These are phyloP conservation scores for Amphibalanus amphitrite DNA, from an alignment of 1,140 invertebrate species.

Conservation along the genomic window DNA sequence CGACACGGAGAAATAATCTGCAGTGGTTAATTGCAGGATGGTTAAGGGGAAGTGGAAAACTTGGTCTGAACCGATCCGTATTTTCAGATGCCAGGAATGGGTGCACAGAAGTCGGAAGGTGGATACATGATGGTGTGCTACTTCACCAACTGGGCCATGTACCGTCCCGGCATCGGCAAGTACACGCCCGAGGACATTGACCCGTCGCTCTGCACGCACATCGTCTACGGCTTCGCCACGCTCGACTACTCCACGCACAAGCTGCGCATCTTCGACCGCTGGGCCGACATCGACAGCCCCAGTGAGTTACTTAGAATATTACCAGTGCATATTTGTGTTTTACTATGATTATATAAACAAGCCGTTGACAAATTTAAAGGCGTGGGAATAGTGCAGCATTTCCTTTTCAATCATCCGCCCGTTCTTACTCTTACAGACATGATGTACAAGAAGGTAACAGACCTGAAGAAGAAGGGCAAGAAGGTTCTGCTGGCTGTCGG, in stretches of 20 bases:
- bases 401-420: too few relatives aligned
- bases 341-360: too few relatives aligned
- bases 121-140: slow-evolving; percentile 29
- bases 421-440: background rate
- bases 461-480: slow-evolving; percentile 36
- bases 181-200: slow-evolving; percentile 64
- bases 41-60: too few relatives aligned
- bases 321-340: too few relatives aligned
- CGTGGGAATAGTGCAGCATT: too few relatives aligned
- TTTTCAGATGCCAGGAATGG: too few relatives aligned
- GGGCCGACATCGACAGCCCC: slow-evolving; percentile 64
- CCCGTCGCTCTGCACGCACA: slow-evolving; percentile 65
- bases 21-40: too few relatives aligned
- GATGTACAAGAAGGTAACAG: slow-evolving; percentile 41
- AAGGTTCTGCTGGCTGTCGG: slow-evolving; percentile 56
- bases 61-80: too few relatives aligned
- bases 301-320: too few relatives aligned
- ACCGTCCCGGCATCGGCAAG: slow-evolving; percentile 40
- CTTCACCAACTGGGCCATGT: slow-evolving; percentile 66
- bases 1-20: too few relatives aligned
- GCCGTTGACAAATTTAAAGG: too few relatives aligned
- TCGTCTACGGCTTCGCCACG: slow-evolving; percentile 79
- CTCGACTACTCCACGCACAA: slow-evolving; percentile 54
- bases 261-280: slow-evolving; percentile 65
- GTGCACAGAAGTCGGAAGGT: too few relatives aligned